A percentile compares a stretch with the other conserved stretches of the same genome.
phyloP scores from a whole-genome alignment of 2,113 vertebrate species.

The Ploceus nigricollis region DNA sequence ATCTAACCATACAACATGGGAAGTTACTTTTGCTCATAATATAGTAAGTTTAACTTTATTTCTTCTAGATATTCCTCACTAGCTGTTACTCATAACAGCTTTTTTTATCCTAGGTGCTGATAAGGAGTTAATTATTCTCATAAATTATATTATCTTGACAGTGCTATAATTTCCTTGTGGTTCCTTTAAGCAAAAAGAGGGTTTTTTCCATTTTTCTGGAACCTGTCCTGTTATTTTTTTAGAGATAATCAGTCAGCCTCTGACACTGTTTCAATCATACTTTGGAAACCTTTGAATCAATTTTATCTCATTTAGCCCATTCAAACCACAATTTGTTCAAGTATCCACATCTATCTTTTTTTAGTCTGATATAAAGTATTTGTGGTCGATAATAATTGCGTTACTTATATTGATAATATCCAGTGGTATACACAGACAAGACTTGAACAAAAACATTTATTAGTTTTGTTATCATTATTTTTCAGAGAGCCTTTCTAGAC shows the following conservation, averaged over 20 bases:
- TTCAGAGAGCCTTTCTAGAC: background rate
- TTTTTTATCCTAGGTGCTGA: background rate
- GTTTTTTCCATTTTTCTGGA: background rate
- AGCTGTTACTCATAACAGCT: background rate
- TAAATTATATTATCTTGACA: background rate
- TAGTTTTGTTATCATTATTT: background rate
- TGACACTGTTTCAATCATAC: background rate
- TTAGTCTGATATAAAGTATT: background rate
- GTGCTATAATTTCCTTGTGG: background rate
- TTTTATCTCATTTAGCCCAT: background rate
- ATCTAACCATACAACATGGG: background rate
- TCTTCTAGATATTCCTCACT: background rate
- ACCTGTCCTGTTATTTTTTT: background rate
- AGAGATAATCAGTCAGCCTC: background rate
- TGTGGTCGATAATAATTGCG: background rate
- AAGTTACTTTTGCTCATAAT: background rate
- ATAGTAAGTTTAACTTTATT: background rate
- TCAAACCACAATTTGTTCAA: background rate
- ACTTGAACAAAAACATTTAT: background rate
- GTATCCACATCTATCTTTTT: background rate
- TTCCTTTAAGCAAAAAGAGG: background rate
- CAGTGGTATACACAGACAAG: background rate
- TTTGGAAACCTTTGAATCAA: background rate
- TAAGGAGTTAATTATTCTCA: background rate
- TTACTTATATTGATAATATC: background rate